Evolutionary conservation across 2,113 vertebrate species (phyloP), one percentile per base, ranked within the genome.

Genomic region (Shinisaurus crocodilurus): DNA sequence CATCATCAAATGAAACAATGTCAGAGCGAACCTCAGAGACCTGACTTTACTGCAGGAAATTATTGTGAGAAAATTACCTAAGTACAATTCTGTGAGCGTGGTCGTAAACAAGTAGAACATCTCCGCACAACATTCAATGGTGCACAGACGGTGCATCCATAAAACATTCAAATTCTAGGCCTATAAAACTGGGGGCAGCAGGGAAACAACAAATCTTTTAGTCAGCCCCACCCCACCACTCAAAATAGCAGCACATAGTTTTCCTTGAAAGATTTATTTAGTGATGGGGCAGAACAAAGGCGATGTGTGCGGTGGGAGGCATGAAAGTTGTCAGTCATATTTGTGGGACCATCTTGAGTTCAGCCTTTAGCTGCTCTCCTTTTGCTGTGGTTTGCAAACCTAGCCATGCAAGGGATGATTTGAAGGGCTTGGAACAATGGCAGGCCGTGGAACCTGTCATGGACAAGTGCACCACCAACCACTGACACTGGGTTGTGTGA

Each of bases 1-100:
- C 82, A 91, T n/a, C 76, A 90, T 82, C 6, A 87, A 92, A 87
- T 60, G 16, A 80, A 94, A 88, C 81, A 90, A 34, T 18, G 10
- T 40, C 60, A 82, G 9, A 88, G 25, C 81, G 37, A 89, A 4
- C 75, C 75, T 69, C 45, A 54, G 81, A 88, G 86, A 80, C 8
- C 1, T 32, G 2, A 32, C 89, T 65, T 10, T 79, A 2, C 57
- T 82, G 0, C 74, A 60, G 18, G 43, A 70, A 43, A 88, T 85
- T 82, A 67, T 34, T 84, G 23, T n/a, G 75, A 76, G 5, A 89
- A 57, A 92, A 91, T 32, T 82, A 85, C 65, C 67, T 12, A 65
- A 69, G 63, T 7, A 50, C 7, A 85, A 43, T 92, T 92, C 85
- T 18, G 12, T 43, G 32, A 45, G 37, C 91, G 60, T 48, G 69